phyloP scores from a whole-genome alignment of 2,888 invertebrate genomes.

The Muscina levida region DNA sequence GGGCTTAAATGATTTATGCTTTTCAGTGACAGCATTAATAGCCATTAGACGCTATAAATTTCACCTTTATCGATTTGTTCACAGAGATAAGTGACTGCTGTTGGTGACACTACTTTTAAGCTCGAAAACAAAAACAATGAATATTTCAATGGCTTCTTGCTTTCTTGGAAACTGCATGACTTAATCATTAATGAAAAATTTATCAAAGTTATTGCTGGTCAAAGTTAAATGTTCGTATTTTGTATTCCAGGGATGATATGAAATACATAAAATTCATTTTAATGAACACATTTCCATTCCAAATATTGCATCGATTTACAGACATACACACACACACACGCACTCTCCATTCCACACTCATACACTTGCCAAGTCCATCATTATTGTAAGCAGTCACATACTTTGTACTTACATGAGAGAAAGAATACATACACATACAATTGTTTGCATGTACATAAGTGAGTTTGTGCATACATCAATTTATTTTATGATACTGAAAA shows the following conservation, averaged over 20 bases:
- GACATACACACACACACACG: background rate
- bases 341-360: background rate
- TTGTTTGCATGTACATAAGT: background rate
- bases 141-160: constrained; percentile 14
- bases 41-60: constrained; percentile 4
- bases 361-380: too few species aligned
- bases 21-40: too few species aligned
- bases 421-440: background rate
- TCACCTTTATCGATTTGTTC: background rate
- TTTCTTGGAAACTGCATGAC: constrained; percentile 16
- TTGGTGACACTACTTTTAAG: constrained; percentile 34
- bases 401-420: background rate
- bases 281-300: constrained; percentile 41
- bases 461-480: constrained; percentile 41
- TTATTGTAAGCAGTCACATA: background rate
- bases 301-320: background rate
- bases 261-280: constrained; percentile 34
- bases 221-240: constrained; percentile 23
- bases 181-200: constrained; percentile 36
- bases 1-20: too few species aligned
- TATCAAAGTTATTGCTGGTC: constrained; percentile 37
- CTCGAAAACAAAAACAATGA: too few species aligned
- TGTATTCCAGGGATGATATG: background rate
- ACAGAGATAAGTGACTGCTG: constrained; percentile 25
- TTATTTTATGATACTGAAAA: constrained; percentile 53